phyloP scores from a whole-genome alignment of 1,140 invertebrate species.

The Arctopsyche grandis region DNA sequence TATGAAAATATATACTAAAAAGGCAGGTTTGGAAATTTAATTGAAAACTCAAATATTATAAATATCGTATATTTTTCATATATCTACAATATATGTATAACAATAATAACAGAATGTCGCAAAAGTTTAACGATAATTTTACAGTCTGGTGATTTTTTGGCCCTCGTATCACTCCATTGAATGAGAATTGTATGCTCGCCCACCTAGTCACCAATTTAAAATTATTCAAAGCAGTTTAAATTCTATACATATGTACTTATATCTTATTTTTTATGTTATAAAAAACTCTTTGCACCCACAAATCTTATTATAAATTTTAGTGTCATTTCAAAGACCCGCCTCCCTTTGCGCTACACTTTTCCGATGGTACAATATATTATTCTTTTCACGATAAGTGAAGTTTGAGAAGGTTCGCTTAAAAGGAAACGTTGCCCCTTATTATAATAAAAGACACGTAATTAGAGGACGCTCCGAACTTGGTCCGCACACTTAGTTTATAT shows the following conservation, averaged over 20 bases:
- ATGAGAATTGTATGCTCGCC: background rate
- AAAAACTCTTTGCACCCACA: too few relatives aligned
- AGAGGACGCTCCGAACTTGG: background rate
- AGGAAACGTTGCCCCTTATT: background rate
- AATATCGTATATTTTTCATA: background rate
- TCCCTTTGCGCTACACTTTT: too few relatives aligned
- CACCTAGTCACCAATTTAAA: too few relatives aligned
- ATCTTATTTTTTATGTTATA: too few relatives aligned
- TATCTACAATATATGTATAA: background rate
- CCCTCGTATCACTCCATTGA: constrained; percentile 10
- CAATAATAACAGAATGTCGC: background rate
- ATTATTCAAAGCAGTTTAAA: too few relatives aligned
- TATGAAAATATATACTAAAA: background rate
- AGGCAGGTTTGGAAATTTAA: background rate
- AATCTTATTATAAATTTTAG: too few relatives aligned
- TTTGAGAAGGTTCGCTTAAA: background rate
- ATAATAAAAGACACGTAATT: constrained; percentile 1
- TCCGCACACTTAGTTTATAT: background rate
- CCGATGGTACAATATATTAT: too few relatives aligned
- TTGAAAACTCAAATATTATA: background rate
- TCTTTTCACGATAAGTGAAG: background rate
- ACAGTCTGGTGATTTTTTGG: constrained; percentile 47
- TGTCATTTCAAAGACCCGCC: too few relatives aligned
- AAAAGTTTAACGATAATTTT: constrained; percentile 31
- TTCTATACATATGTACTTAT: too few relatives aligned